phyloP scores from a whole-genome alignment of 2,113 vertebrate genomes.

The Syrmaticus mikado region DNA sequence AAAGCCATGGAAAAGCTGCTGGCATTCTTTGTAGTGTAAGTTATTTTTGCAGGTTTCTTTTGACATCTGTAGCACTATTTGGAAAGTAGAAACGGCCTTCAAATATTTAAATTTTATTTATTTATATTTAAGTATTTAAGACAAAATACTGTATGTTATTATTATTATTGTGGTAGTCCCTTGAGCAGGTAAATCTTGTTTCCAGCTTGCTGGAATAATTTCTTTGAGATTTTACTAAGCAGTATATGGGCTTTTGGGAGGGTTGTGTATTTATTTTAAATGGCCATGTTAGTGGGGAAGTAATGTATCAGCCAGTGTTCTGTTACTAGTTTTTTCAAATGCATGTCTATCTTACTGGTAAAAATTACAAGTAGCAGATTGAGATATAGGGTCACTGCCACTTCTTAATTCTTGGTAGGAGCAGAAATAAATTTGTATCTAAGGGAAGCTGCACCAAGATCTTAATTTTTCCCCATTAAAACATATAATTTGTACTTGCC shows the following conservation, averaged over 20 bases:
- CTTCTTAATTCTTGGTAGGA: background rate
- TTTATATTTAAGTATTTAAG: background rate
- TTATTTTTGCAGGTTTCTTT: background rate
- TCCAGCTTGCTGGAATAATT: background rate
- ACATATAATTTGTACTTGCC: background rate
- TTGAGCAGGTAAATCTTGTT: background rate
- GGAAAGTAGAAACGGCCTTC: background rate
- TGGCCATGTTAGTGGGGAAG: background rate
- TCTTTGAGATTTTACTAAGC: background rate
- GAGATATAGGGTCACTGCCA: background rate
- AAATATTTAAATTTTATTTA: background rate
- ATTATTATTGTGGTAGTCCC: background rate
- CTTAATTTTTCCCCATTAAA: background rate
- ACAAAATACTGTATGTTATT: background rate
- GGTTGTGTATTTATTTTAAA: background rate
- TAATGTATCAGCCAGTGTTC: background rate
- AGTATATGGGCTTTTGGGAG: background rate
- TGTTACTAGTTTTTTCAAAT: background rate
- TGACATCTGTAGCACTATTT: background rate
- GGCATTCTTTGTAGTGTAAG: background rate
- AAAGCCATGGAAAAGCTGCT: background rate
- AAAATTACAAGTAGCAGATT: background rate
- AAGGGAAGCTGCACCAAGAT: background rate
- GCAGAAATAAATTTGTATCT: background rate
- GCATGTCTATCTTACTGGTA: background rate